Conservation (phyloP, 2,797 vertebrate species). For the Craterocephalus amniculus region DNA sequence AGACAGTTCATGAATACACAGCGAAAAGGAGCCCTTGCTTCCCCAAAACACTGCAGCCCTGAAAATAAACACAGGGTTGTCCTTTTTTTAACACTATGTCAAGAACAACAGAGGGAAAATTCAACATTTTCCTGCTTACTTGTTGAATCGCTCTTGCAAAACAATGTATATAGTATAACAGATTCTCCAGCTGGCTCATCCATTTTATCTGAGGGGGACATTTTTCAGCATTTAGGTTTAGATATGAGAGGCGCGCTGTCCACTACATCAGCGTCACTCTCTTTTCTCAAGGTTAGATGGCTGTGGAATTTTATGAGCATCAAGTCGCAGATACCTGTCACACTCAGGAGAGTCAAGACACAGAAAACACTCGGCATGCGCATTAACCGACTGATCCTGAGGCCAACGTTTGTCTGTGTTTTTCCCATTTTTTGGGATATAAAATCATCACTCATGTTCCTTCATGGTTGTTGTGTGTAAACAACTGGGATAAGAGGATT, state of each 20-base stretch:
- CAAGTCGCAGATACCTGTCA: conserved; percentile 51
- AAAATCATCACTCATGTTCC: neutral
- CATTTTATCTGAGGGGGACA: conserved; percentile 76
- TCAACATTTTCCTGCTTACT: conserved; percentile 59
- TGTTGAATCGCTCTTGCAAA: conserved; percentile 71
- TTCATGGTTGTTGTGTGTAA: conserved; percentile 22
- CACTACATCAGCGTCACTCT: conserved; percentile 77
- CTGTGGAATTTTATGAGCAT: conserved; percentile 58
- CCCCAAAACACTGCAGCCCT: conserved; percentile 58
- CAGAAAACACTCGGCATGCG: neutral
- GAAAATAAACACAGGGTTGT: conserved; percentile 63
- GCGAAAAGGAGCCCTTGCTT: conserved; percentile 39
- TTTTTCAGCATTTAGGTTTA: conserved; percentile 80
- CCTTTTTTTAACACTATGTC: conserved; percentile 32
- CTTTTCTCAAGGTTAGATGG: conserved; percentile 72
- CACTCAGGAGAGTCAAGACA: conserved; percentile 22
- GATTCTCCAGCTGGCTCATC: conserved; percentile 59
- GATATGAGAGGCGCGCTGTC: conserved; percentile 66
- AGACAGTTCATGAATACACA: conserved; percentile 73
- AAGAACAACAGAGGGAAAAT: conserved; percentile 53
- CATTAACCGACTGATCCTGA: conserved; percentile 3
- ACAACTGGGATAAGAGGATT: conserved; percentile 52
- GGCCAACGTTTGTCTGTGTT: neutral
- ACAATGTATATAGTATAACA: conserved; percentile 68
- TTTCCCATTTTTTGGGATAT: neutral